A percentile compares a stretch with the other conserved stretches of the same genome.
Conservation (phyloP, 2,113 vertebrate genomes). For the Ancistrus triradiatus region DNA sequence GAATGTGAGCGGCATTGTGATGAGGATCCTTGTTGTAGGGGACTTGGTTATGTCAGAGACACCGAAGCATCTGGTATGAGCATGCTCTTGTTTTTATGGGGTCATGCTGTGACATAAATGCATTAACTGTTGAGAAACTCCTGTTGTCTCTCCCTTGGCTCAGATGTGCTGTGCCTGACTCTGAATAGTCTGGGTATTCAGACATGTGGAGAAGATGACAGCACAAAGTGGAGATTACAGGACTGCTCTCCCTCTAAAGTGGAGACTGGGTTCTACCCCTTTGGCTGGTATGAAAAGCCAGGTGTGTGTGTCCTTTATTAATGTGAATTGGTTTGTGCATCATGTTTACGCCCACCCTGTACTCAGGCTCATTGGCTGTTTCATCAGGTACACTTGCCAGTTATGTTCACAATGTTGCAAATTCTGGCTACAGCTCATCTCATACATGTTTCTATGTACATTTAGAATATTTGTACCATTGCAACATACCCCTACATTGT, state of each 20-base stretch:
- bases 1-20: constrained; percentile 87
- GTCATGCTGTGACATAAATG: background rate
- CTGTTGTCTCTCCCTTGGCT: constrained; percentile 47
- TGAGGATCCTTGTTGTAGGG: constrained; percentile 82
- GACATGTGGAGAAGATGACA: constrained; percentile 68
- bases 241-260: constrained; percentile 66
- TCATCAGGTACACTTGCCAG: too few species aligned
- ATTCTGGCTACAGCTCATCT: too few species aligned
- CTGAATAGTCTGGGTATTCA: constrained; percentile 83
- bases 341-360: too few species aligned
- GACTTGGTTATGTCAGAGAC: constrained; percentile 80
- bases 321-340: too few species aligned
- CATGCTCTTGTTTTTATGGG: background rate
- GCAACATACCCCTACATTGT: too few species aligned
- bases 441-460: too few species aligned
- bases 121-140: background rate
- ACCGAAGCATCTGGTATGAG: constrained; percentile 68
- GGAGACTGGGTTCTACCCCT: constrained; percentile 68
- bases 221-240: constrained; percentile 70
- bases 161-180: constrained; percentile 72
- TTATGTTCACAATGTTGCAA: too few species aligned
- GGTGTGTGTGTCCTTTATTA: constrained; percentile 61
- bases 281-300: constrained; percentile 92
- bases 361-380: too few species aligned
- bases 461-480: too few species aligned